phyloP scores from a whole-genome alignment of 2,888 invertebrate genomes.

The Andricus curvator region DNA sequence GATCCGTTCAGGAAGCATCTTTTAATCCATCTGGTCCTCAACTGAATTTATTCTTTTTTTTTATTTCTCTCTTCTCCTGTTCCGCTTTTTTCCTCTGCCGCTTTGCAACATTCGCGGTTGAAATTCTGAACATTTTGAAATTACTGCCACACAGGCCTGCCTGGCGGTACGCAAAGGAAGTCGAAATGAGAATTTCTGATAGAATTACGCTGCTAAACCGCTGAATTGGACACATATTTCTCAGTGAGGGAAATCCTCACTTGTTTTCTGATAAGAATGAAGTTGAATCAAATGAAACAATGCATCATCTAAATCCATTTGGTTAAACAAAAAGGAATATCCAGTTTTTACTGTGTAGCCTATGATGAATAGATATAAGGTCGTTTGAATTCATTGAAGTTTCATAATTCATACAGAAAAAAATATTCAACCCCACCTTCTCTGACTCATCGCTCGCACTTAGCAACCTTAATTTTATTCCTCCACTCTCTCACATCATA shows the following conservation, averaged over 20 bases:
- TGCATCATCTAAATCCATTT: no score
- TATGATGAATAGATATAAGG: no score
- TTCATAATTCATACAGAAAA: no score
- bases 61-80: not conserved
- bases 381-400: no score
- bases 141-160: not conserved
- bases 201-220: not conserved
- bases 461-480: no score
- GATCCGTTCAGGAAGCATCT: not conserved
- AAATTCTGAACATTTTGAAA: constrained; percentile 12
- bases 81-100: constrained; percentile 13
- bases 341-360: no score
- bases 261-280: no score
- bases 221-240: not conserved
- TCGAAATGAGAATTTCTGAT: not conserved
- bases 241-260: not conserved
- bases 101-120: constrained; percentile 1
- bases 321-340: no score
- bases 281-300: no score
- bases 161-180: not conserved
- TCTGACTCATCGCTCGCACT: no score
- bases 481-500: no score
- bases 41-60: constrained; percentile 15
- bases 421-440: no score
- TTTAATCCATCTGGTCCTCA: constrained; percentile 14